phyloP scores from a whole-genome alignment of 1,140 invertebrate genomes.

The Drosophila burlai region DNA sequence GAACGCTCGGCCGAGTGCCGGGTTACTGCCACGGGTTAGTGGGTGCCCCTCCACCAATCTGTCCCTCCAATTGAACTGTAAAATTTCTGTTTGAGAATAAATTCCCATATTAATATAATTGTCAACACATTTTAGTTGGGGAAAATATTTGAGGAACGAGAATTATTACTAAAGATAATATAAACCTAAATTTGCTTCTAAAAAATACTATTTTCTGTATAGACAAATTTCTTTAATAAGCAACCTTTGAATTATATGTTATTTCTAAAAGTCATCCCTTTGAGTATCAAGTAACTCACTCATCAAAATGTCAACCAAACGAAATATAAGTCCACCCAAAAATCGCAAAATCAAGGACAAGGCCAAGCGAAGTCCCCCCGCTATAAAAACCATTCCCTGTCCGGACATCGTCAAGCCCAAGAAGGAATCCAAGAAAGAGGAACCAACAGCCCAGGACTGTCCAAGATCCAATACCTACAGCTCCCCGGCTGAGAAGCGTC shows the following conservation, averaged over 20 bases:
- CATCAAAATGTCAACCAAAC: slow-evolving; percentile 8
- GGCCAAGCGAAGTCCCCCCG: background rate
- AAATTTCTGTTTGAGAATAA: slow-evolving; percentile 43
- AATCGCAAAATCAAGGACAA: background rate
- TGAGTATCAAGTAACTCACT: no score
- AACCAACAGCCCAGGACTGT: slow-evolving; percentile 7
- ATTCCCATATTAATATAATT: slow-evolving; percentile 2
- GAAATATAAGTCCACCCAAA: background rate
- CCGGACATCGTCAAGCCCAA: slow-evolving; percentile 17
- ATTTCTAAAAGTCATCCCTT: no score
- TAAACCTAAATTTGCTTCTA: no score
- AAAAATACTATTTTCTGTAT: background rate
- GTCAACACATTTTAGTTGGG: background rate
- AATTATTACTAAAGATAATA: background rate
- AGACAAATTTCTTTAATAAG: background rate
- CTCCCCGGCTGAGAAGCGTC: slow-evolving; percentile 26
- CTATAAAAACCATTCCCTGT: background rate
- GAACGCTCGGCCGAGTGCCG: slow-evolving; percentile 3
- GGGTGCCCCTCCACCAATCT: background rate
- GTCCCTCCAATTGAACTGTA: slow-evolving; percentile 7
- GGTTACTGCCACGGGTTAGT: slow-evolving; percentile 29
- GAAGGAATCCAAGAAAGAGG: background rate
- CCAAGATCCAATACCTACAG: background rate
- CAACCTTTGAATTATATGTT: background rate
- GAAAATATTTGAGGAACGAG: background rate